Base-by-base conservation (phyloP, 2,113 vertebrate genomes). In the Saguinus imperator region DNA sequence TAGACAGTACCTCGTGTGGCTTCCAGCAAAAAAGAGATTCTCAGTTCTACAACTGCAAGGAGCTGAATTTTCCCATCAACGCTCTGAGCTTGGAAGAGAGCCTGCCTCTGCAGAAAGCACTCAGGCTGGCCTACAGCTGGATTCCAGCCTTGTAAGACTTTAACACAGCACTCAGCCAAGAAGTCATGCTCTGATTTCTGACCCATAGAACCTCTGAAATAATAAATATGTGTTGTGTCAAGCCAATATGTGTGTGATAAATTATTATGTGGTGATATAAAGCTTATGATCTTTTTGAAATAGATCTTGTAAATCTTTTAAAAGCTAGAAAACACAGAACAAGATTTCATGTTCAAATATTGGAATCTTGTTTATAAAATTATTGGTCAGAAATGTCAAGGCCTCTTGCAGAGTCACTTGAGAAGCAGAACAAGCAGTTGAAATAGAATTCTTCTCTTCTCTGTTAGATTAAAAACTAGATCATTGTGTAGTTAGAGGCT, bases 381-480 rank as follows among this genome's bases (percentile, higher is more conserved):
- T 18, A 91, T 87, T 83, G 37, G 17, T 89, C 8, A 75, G 6
- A 94, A 91, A 86, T 52, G 20, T 89, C 55, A 93, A 72, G 35
- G 10, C 4, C 77, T 93, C 9, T 64, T n/a, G 9, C 0, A 25
- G 73, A 90, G 58, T n/a, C 20, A 52, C 20, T 93, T 80, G 21
- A 57, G 32, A 88, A 89, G 12, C 58, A 89, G 16, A 16, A 43
- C 13, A 8, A 70, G 32, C 14, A 52, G 18, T 73, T 79, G 40
- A 96, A 84, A 94, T 50, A 76, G 82, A 5, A 61, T 35, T 9
- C 81, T 87, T 83, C 23, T 57, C n/a, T 84, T 85, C 23, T 85
- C 25, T 17, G 5, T 40, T 58, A 57, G 70, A 76, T 92, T 94
- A 81, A 94, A 95, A 84, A 76, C 73, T 58, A 86, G 18, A 96